Percentiles rank a stretch among this genome's conserved stretches.
Conservation (phyloP, 2,113 vertebrate species). For the Hucho hucho region DNA sequence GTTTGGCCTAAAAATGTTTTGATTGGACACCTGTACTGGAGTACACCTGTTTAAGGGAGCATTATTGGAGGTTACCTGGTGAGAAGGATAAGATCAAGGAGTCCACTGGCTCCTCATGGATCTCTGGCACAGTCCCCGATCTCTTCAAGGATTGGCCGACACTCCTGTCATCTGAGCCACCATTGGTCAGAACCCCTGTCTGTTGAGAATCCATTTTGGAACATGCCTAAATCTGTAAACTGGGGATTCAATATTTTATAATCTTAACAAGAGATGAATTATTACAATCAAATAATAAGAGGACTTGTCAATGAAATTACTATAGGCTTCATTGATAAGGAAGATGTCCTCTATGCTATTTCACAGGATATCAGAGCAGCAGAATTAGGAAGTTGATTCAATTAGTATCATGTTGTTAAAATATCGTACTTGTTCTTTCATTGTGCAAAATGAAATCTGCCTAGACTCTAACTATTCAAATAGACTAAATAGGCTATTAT, state of each 20-base stretch:
- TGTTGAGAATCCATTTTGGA: slow-evolving; percentile 73
- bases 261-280: not conserved
- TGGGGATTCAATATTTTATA: slow-evolving; percentile 6
- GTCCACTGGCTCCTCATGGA: slow-evolving; percentile 45
- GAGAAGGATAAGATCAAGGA: slow-evolving; percentile 29
- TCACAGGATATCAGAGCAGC: no score
- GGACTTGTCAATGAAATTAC: no score
- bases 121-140: slow-evolving; percentile 39
- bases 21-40: slow-evolving; percentile 37
- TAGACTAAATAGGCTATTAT: no score
- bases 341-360: no score
- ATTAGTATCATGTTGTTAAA: no score
- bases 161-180: slow-evolving; percentile 67
- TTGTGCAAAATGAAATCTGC: no score
- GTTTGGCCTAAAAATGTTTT: no score
- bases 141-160: slow-evolving; percentile 56
- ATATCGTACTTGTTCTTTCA: no score
- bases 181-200: slow-evolving; percentile 70
- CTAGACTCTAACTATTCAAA: no score
- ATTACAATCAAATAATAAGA: no score
- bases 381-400: no score
- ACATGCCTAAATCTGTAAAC: slow-evolving; percentile 58
- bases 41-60: slow-evolving; percentile 43
- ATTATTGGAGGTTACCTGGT: slow-evolving; percentile 57
- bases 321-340: no score